phyloP scores from a whole-genome alignment of 1,140 invertebrate species.

The Drosophila punjabiensis region DNA sequence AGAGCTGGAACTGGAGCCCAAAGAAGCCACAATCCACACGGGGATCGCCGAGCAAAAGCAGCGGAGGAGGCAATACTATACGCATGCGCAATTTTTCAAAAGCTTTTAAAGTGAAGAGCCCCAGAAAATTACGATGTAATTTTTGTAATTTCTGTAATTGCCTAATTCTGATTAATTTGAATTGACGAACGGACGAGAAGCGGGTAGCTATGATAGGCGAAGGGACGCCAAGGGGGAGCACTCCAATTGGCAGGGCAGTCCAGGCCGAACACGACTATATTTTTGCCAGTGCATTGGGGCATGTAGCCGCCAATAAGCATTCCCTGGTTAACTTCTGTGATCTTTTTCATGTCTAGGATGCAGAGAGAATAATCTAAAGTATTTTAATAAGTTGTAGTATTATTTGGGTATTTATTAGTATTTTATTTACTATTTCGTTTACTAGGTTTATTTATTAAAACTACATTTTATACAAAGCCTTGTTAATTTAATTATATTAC shows the following conservation, averaged over 20 bases:
- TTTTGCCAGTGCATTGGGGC: slow-evolving; percentile 42
- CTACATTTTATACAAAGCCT: too few relatives aligned
- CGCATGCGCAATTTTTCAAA: slow-evolving; percentile 84
- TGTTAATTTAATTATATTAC: too few relatives aligned
- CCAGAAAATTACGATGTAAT: slow-evolving; percentile 84
- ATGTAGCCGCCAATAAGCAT: slow-evolving; percentile 35
- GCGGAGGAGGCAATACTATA: slow-evolving; percentile 26
- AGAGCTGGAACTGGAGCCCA: slow-evolving; percentile 4
- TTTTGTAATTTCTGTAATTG: slow-evolving; percentile 85
- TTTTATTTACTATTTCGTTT: too few relatives aligned
- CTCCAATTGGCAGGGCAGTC: slow-evolving; percentile 38
- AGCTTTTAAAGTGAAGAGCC: slow-evolving; percentile 80
- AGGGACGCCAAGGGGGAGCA: neutral
- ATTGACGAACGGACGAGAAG: slow-evolving; percentile 56
- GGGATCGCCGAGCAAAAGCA: neutral
- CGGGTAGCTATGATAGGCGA: neutral
- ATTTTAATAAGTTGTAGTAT: too few relatives aligned
- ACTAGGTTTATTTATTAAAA: too few relatives aligned
- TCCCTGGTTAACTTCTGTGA: slow-evolving; percentile 18
- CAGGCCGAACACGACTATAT: slow-evolving; percentile 43
- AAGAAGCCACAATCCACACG: slow-evolving; percentile 15
- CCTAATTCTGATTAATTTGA: slow-evolving; percentile 85
- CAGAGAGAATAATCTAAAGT: slow-evolving; percentile 1
- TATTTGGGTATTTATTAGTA: too few relatives aligned
- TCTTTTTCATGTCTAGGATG: slow-evolving; percentile 11